Base-by-base conservation (phyloP, 2,888 invertebrate genomes). In the Tuberolachnus salignus region DNA sequence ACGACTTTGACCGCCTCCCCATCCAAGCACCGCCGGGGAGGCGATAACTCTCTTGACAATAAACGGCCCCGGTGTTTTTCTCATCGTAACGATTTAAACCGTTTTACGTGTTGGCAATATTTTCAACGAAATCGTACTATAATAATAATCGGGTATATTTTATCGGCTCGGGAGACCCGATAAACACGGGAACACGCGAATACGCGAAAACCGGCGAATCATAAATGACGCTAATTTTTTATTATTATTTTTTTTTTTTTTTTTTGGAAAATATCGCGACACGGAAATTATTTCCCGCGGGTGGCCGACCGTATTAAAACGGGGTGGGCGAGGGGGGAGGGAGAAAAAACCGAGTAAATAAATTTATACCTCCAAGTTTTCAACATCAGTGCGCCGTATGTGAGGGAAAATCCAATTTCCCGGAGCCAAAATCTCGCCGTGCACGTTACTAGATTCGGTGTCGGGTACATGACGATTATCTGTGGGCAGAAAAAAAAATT, bases 351-450 rank as follows among this genome's bases (percentile, higher is more conserved):
- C 34, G 34, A 61, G 34, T 34, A 26, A 59, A 59, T 59, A 42
- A 51, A 74, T 53, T 89, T 87, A n/a, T n/a, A 97, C 97, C 97
- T 91, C 97, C 97, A 97, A 66, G 97, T 97, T 88, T 97, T 97
- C 83, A 97, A 88, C 93, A 97, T 95, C 51, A 97, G 88, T 42
- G 97, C 97, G 19, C 97, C 97, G 84, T 97, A 97, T 4, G 96
- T 95, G 81, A 97, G 89, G 13, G 95, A 94, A 87, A 97, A 97
- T 78, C 97, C 97, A 83, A 97, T 94, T 87, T 96, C 97, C 81
- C 97, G 86, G 59, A 97, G 88, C 97, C 97, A 97, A 80, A 96
- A 92, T 82, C 95, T 89, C 70, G 94, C 90, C 0, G 95, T 95
- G 85, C 97, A 97, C 1, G 95, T 95, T 83, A 95, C 89, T 21